Evolutionary conservation across 2,888 invertebrate genomes (phyloP).

Genomic region (Melolontha melolontha): DNA sequence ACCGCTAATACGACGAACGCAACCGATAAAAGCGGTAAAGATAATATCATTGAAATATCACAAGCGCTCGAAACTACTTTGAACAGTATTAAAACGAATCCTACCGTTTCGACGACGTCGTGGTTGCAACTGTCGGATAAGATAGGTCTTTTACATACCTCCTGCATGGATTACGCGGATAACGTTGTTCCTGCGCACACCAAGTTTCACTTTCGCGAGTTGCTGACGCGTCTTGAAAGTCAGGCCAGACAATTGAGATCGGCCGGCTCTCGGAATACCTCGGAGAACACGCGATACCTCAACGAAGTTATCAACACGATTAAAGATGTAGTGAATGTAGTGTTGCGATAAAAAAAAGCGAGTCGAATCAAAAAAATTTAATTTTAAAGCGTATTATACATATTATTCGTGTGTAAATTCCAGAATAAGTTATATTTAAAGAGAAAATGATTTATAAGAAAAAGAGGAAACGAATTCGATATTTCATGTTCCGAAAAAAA

Average conservation of each 20-base stretch:
- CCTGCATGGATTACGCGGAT: conserved; percentile 88
- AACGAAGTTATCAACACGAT: conserved; percentile 80
- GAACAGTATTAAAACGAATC: conserved; percentile 71
- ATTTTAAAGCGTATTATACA: not conserved
- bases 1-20: conserved; percentile 62
- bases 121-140: conserved; percentile 86
- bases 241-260: conserved; percentile 77
- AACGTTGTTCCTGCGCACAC: conserved; percentile 84
- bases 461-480: conserved; percentile 5
- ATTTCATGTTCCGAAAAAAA: conserved; percentile 5
- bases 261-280: conserved; percentile 76
- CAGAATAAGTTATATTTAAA: conserved; percentile 6
- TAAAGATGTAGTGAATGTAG: conserved; percentile 80
- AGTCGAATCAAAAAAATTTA: conserved; percentile 9
- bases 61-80: conserved; percentile 75
- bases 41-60: conserved; percentile 75
- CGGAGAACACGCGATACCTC: conserved; percentile 76
- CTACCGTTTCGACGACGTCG: conserved; percentile 72
- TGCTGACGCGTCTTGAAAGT: conserved; percentile 77
- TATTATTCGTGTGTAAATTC: not conserved
- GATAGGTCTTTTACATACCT: conserved; percentile 83
- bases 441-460: conserved; percentile 2
- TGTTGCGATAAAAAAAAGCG: conserved; percentile 64
- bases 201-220: conserved; percentile 87
- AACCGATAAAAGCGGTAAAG: conserved; percentile 59